phyloP scores from a whole-genome alignment of 2,888 invertebrate species.

The Diarsia dahlii region DNA sequence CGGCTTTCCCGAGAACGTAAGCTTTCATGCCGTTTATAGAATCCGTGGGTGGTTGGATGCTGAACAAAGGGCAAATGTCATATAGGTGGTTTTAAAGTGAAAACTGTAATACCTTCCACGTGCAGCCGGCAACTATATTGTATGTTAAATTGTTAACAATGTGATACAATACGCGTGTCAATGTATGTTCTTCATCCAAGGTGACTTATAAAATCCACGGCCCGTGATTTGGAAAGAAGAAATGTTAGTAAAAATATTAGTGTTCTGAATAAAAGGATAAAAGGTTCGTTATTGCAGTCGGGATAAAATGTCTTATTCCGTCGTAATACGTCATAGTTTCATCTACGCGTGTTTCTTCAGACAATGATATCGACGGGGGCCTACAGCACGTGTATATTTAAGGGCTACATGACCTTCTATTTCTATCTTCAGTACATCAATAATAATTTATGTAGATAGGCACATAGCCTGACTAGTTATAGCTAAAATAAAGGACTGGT shows the following conservation, averaged over 20 bases:
- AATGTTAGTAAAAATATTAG: background rate
- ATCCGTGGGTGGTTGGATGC: conserved; percentile 42
- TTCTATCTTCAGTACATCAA: conserved; percentile 3
- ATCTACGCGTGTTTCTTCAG: background rate
- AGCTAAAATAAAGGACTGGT: background rate
- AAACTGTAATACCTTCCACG: conserved; percentile 34
- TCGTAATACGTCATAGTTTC: background rate
- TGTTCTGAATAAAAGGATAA: background rate
- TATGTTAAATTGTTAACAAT: conserved; percentile 40
- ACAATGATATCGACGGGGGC: background rate
- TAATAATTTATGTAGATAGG: background rate
- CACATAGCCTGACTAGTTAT: background rate
- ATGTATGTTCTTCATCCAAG: conserved; percentile 4
- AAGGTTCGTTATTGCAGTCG: background rate
- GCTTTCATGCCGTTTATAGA: conserved; percentile 47
- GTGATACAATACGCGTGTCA: conserved; percentile 7
- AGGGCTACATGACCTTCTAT: background rate
- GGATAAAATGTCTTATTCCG: background rate
- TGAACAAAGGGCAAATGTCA: conserved; percentile 56
- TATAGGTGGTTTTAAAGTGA: conserved; percentile 24
- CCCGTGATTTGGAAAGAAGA: background rate
- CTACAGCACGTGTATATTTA: background rate
- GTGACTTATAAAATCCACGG: background rate
- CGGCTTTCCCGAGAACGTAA: conserved; percentile 22
- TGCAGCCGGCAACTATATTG: conserved; percentile 31